A percentile compares a stretch with the other conserved stretches of the same genome.
Evolutionary conservation across 2,113 vertebrate species (phyloP).

Genomic region (Barnardius zonarius): DNA sequence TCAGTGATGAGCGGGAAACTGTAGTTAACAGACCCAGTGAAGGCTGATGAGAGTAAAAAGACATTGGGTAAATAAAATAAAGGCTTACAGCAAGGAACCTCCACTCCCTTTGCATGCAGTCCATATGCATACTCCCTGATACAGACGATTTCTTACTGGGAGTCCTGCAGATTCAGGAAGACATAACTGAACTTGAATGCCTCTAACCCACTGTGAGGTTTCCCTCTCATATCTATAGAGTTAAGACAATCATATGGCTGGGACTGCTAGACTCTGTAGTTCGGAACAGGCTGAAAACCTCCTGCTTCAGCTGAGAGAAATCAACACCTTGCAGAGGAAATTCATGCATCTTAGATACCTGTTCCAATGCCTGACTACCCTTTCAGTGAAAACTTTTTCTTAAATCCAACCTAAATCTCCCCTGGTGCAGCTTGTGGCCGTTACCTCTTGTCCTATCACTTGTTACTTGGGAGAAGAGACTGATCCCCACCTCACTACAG

Average conservation of each 20-base stretch:
- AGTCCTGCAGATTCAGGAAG: neutral
- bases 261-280: too few species aligned
- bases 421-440: neutral
- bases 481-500: neutral
- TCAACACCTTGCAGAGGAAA: neutral
- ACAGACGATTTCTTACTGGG: neutral
- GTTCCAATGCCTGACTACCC: neutral
- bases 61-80: neutral
- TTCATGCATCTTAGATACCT: neutral
- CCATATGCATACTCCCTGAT: neutral
- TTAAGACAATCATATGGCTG: neutral
- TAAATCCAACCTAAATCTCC: neutral
- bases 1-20: neutral
- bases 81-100: neutral
- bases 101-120: neutral
- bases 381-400: neutral
- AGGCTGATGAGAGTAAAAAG: neutral
- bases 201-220: neutral
- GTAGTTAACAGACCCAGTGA: neutral
- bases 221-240: neutral
- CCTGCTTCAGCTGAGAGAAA: neutral
- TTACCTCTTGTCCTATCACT: neutral
- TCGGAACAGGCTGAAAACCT: neutral
- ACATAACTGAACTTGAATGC: neutral
- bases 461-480: neutral